Evolutionary conservation across 1,140 invertebrate species (phyloP).

Genomic region (Linepithema humile): DNA sequence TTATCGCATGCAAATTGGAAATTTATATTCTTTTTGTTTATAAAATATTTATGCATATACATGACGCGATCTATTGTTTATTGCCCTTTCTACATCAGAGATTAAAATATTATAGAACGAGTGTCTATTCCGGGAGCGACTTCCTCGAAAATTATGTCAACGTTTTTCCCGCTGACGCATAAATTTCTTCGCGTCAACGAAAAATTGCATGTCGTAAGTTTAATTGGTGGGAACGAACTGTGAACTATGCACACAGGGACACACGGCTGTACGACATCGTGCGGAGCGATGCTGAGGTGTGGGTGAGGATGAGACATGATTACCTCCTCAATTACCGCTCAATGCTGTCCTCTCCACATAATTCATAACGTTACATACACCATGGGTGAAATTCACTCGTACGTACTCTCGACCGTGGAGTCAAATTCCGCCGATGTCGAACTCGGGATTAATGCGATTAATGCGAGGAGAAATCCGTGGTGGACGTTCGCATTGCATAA

Average conservation of each 20-base stretch:
- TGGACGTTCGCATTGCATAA: background rate
- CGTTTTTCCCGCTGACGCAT: background rate
- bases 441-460: constrained; percentile 29
- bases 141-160: constrained; percentile 19
- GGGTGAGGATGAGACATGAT: constrained; percentile 78
- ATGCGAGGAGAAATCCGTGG: constrained; percentile 3
- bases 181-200: constrained; percentile 16
- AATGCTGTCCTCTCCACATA: constrained; percentile 76
- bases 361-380: constrained; percentile 74
- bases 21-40: background rate
- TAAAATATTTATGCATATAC: background rate
- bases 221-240: constrained; percentile 73
- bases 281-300: constrained; percentile 61
- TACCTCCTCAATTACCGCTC: constrained; percentile 80
- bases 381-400: constrained; percentile 66
- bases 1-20: background rate
- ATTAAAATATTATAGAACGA: background rate
- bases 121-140: background rate
- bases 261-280: constrained; percentile 60
- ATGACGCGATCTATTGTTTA: background rate
- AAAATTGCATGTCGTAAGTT: constrained; percentile 41
- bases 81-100: background rate
- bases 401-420: background rate
- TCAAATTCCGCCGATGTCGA: constrained; percentile 43
- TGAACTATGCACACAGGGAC: constrained; percentile 71